phyloP scores from a whole-genome alignment of 1,140 invertebrate genomes.

The Drosophila navojoa region DNA sequence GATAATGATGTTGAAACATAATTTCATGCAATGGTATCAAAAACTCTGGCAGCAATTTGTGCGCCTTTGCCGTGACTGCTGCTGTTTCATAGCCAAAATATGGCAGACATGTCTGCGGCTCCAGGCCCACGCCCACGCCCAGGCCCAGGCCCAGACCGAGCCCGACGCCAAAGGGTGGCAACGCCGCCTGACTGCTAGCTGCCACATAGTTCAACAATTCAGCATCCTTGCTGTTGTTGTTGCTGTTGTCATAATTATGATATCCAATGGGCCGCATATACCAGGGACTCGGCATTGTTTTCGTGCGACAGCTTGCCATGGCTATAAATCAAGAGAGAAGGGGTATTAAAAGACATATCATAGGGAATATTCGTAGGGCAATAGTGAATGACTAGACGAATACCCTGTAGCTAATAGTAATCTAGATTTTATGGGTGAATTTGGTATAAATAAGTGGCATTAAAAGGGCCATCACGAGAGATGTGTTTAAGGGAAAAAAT shows the following conservation, averaged over 20 bases:
- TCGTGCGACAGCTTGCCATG: conserved; percentile 68
- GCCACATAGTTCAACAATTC: conserved; percentile 35
- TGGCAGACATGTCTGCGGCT: conserved; percentile 66
- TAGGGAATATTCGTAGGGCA: neutral
- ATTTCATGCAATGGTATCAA: conserved; percentile 76
- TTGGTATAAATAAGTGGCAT: conserved; percentile 21
- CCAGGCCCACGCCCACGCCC: conserved; percentile 27
- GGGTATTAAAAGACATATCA: conserved; percentile 11
- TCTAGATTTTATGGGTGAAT: no score
- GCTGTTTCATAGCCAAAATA: conserved; percentile 68
- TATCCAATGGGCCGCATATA: conserved; percentile 69
- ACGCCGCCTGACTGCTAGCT: conserved; percentile 9
- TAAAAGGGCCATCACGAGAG: neutral
- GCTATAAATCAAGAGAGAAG: conserved; percentile 66
- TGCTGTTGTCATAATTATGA: conserved; percentile 69
- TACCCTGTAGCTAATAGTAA: neutral
- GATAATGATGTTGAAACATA: conserved; percentile 69
- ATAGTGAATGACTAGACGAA: neutral
- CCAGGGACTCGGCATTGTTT: conserved; percentile 71
- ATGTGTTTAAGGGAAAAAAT: neutral
- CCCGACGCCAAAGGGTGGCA: conserved; percentile 14
- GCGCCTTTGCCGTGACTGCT: conserved; percentile 55
- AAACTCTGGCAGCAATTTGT: conserved; percentile 78
- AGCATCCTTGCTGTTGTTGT: conserved; percentile 12
- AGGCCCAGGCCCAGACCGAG: conserved; percentile 33